Evolutionary conservation across 2,113 vertebrate species (phyloP), one percentile per base, ranked within the genome.

Genomic region (Planiliza haematocheilus): DNA sequence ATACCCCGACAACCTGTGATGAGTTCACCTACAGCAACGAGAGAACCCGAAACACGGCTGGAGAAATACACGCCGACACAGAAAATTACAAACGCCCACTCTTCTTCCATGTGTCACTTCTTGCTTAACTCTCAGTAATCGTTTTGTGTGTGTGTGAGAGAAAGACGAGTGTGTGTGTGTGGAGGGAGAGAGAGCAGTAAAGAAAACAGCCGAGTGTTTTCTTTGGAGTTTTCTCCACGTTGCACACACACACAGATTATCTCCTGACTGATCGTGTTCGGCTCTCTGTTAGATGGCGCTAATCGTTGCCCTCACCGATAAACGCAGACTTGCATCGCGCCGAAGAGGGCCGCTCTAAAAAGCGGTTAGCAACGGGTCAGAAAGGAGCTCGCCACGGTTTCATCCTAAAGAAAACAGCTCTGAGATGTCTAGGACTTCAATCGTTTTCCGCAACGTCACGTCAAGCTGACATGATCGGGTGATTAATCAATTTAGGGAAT

Each of bases 191-290:
- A 79, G 67, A 62, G 58, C 75, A 79, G 81, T 39, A 86, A 90
- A 84, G 83, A 84, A 87, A 91, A 90, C 87, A 89, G 62, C 0
- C 1, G 8, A 53, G 59, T 89, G 82, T 91, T 90, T 91, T 87
- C 85, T 78, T 91, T 88, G 87, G 84, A 85, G 71, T 76, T 77
- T 76, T 75, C 66, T 73, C 62, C 75, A 81, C 81, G 34, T 61
- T 53, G 46, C 70, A 62, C 41, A 21, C 41, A 71, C 66, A 82
- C 45, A 71, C 59, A 77, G 59, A 89, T 89, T 77, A 86, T 83
- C 89, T 90, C 68, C 82, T 80, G 70, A 91, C 75, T 85, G 81
- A 90, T 91, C 49, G 10, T 65, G 77, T 73, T 85, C 77, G 41
- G 74, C 63, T 75, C 63, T 79, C 70, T 39, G 39, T 30, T 58